Evolutionary conservation across 2,113 vertebrate genomes (phyloP).

Genomic region (Harpagus bidentatus): DNA sequence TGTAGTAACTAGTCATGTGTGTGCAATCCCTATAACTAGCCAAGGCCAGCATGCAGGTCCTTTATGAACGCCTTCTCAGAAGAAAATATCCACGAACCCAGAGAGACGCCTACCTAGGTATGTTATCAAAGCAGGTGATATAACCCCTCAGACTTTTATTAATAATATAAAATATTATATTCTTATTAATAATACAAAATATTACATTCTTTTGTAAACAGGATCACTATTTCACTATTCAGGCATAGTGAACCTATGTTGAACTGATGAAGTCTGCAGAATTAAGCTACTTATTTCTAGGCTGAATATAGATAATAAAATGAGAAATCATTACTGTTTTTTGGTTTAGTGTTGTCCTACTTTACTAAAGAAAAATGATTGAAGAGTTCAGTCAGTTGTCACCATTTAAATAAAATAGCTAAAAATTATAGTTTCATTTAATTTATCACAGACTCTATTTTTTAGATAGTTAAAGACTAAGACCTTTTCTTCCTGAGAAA

Average conservation of each 20-base stretch:
- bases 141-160: slow-evolving; percentile 65
- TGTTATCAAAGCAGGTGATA: slow-evolving; percentile 76
- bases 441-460: neutral
- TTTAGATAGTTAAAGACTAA: neutral
- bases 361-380: neutral
- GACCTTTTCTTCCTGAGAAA: neutral
- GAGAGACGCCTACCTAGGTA: slow-evolving; percentile 94
- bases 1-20: slow-evolving; percentile 92
- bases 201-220: slow-evolving; percentile 8
- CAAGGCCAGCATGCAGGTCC: slow-evolving; percentile 98
- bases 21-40: slow-evolving; percentile 98
- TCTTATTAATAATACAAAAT: slow-evolving; percentile 6
- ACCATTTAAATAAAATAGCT: neutral
- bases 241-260: neutral
- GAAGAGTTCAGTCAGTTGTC: neutral
- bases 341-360: neutral
- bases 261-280: neutral
- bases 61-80: slow-evolving; percentile 99
- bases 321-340: neutral
- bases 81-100: slow-evolving; percentile 93
- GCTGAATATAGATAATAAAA: neutral
- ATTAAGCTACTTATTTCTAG: neutral
- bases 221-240: neutral
- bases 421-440: neutral
- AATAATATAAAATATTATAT: slow-evolving; percentile 33